Evolutionary conservation across 2,797 vertebrate species (phyloP), one percentile per base, ranked within the genome.

Genomic region (Psittacula echo): DNA sequence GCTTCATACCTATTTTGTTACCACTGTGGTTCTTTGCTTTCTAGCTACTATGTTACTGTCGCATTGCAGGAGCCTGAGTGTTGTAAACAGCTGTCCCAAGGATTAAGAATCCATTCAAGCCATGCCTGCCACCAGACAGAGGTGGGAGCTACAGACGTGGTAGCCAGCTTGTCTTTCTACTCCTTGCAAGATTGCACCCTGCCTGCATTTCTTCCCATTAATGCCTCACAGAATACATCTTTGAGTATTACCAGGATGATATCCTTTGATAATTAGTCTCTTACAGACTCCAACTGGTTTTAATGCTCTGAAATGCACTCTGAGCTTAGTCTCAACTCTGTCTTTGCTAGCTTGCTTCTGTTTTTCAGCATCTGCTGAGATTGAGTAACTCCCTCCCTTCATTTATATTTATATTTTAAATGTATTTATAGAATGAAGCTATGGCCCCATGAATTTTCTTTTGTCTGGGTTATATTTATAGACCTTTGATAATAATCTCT

Each of bases 321-420:
- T 84, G 70, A 94, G 77, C 44, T 85, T 64, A 53, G 62, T 73
- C 41, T 76, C 47, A 42, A 5, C 41, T 84, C 85, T 44, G 73
- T 53, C 21, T 37, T 77, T 37, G 19, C 79, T 88, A 90, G 29
- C 32, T 41, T 79, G 54, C 51, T 92, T 86, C 85, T 66, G 41
- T 4, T 0, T 70, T 74, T 88, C 80, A 84, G 54, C 80, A 85
- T 91, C 74, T 94, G 53, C 83, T 88, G 85, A 94, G 80, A 74
- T 41, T 3, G 5, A 93, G 45, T 32, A 90, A 84, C 85, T 95
- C 82, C 83, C 64, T 81, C 85, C 30, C 77, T 87, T 92, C 72
- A 85, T 91, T 84, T 94, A 50, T 80, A 92, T 89, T 80, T 95
- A n/a, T 80, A 89, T 80, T 93, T 94, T 89, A 32, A 67, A 84